Evolutionary conservation across 1,140 invertebrate genomes (phyloP).

Genomic region (Eupeodes corollae): DNA sequence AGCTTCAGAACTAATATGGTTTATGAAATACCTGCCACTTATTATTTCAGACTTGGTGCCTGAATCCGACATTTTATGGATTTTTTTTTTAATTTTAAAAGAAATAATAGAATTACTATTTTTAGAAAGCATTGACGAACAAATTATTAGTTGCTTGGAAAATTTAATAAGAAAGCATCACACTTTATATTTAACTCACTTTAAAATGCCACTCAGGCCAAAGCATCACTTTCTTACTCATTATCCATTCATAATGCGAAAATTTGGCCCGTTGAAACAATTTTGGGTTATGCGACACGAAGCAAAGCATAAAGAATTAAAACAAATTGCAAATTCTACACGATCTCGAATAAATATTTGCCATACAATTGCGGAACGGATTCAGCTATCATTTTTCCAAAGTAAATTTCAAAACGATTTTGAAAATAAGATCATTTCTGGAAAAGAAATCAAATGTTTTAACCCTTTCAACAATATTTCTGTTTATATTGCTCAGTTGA

Average conservation of each 20-base stretch:
- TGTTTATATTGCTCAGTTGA: too few relatives aligned
- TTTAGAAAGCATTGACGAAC: not conserved
- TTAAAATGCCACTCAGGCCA: not conserved
- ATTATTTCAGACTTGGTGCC: not conserved
- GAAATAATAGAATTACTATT: not conserved
- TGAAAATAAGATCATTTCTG: too few relatives aligned
- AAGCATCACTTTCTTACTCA: not conserved
- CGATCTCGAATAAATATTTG: not conserved
- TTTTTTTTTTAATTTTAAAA: not conserved
- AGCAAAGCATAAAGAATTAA: not conserved
- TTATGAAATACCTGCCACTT: not conserved
- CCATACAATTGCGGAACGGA: too few relatives aligned
- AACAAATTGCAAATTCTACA: not conserved
- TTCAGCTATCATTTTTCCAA: too few relatives aligned
- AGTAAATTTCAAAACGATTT: too few relatives aligned
- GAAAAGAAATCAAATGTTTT: too few relatives aligned
- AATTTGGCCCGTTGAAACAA: not conserved
- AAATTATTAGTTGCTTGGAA: not conserved
- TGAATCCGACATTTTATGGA: too few relatives aligned
- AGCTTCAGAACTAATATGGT: not conserved
- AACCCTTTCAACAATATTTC: too few relatives aligned
- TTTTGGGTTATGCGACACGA: not conserved
- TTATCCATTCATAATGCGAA: slow-evolving; percentile 1
- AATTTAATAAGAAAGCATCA: not conserved
- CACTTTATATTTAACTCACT: not conserved